Evolutionary conservation across 2,888 invertebrate genomes (phyloP), one percentile per base, ranked within the genome.

Genomic region (Nomada hirtipes): DNA sequence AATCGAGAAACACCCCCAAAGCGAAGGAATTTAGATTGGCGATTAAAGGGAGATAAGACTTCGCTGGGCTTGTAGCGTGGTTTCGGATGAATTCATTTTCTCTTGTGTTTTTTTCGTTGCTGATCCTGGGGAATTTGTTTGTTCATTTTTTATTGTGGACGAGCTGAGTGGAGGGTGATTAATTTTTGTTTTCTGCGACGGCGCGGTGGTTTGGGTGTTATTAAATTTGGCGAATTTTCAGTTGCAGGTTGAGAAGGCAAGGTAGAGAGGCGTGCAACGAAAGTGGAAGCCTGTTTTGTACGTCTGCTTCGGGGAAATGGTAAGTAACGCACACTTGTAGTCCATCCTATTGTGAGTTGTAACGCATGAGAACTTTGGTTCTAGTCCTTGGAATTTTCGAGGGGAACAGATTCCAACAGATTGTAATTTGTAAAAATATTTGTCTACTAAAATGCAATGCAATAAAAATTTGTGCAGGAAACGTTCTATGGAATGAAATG

Each of bases 301-400:
- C 29, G 13, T 13, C 50, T 29, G 11, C 29, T 52, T 3, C 52
- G 18, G 9, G 36, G 50, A 71, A 42, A 71, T 71, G 71, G 71
- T 71, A n/a, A 65, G 65, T 36, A n/a, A n/a, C 7, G 4, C 36
- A 60, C 26, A 13, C 15, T 4, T 57, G 47, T 13, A 47, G 47
- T 47, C 47, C 15, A 13, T 47, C 47, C 2, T 47, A 47, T 47
- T 47, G 15, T 47, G 0, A 2, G 15, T 10, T 15, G 11, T 4
- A 15, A 47, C 3, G 47, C 15, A 47, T 10, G 13, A 47, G 47
- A 10, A 47, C 2, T 15, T 47, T 47, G 13, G 47, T 47, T 47
- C 47, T 47, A 47, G 47, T 15, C 11, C 13, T 13, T 13, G 13
- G 47, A 47, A 47, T 47, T 3, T 47, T 15, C 47, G 47, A 13